Percentiles rank a stretch among this genome's conserved stretches.
Evolutionary conservation across 2,113 vertebrate species (phyloP).

Genomic region (Micromys minutus): DNA sequence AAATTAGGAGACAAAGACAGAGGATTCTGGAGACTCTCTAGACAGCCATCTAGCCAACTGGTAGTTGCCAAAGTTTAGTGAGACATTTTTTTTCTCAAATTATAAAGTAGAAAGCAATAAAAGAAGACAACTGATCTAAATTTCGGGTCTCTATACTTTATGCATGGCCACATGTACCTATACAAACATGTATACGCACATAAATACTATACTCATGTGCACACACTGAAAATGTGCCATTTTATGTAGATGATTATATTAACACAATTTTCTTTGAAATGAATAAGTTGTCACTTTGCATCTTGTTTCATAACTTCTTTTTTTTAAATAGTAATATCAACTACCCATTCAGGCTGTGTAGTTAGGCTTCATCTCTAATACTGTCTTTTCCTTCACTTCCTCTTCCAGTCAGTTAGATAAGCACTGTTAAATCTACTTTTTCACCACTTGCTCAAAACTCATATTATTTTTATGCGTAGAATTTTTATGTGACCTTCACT

Average conservation of each 20-base stretch:
- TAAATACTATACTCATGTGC: neutral
- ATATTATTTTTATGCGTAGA: neutral
- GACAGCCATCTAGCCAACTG: too few species aligned
- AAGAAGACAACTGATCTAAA: neutral
- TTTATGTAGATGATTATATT: neutral
- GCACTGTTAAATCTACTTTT: neutral
- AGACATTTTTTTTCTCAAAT: neutral
- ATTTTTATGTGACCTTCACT: neutral
- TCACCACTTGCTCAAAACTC: neutral
- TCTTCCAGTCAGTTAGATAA: neutral
- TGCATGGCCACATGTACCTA: neutral
- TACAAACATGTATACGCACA: neutral
- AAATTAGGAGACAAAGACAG: neutral
- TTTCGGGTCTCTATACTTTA: neutral
- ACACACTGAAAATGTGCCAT: neutral
- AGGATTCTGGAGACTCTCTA: neutral
- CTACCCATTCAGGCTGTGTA: neutral
- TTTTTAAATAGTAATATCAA: neutral
- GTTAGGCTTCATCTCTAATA: neutral
- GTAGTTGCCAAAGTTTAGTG: neutral
- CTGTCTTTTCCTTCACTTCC: neutral
- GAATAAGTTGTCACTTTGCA: neutral
- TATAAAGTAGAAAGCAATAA: neutral
- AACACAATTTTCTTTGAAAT: conserved; percentile 9
- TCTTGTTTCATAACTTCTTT: neutral